Base-by-base conservation (phyloP, 2,888 invertebrate species). In the Eupithecia abbreviata region DNA sequence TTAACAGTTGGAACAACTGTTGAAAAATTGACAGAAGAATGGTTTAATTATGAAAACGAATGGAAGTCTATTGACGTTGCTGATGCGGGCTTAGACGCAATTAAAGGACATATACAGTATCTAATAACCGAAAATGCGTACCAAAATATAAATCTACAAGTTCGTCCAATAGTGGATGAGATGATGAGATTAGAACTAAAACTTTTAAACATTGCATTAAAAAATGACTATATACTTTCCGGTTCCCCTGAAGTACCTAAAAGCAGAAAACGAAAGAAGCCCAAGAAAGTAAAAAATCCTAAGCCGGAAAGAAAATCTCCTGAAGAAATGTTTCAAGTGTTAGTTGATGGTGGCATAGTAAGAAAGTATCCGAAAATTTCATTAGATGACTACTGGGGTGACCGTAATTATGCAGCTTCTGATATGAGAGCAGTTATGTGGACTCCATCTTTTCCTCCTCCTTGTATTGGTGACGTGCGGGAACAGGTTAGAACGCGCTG, bases 341-440 rank as follows among this genome's bases (percentile, higher is more conserved):
- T 98, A 76, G 96, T 96, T 5, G 95, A 96, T 84, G 95, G 96
- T 83, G 97, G 97, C 7, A 96, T 98, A 77, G 96, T 98, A 72
- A 95, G 91, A 82, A 94, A 96, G 73, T 97, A 97, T 87, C 96
- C 96, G 0, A 91, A 89, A 73, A 91, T 92, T 0, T 91, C 90
- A 0, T 88, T 98, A 71, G 93, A 96, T 13, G 96, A 97, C 72
- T 97, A 96, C 87, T 94, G 96, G 86, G 98, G 98, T 0, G 97
- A 97, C 85, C 95, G 96, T 77, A 96, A 96, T 78, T 97, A 96
- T 86, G 95, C 95, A 68, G 96, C 96, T 78, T 95, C 94, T 75
- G 96, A 96, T 75, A 88, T 92, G 75, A 90, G 95, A 79, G 90
- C 89, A 0, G 82, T 93, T 58, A 82, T 84, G 30, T 95, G 94